Evolutionary conservation across 1,140 invertebrate genomes (phyloP).

Genomic region (Aphidius gifuensis): DNA sequence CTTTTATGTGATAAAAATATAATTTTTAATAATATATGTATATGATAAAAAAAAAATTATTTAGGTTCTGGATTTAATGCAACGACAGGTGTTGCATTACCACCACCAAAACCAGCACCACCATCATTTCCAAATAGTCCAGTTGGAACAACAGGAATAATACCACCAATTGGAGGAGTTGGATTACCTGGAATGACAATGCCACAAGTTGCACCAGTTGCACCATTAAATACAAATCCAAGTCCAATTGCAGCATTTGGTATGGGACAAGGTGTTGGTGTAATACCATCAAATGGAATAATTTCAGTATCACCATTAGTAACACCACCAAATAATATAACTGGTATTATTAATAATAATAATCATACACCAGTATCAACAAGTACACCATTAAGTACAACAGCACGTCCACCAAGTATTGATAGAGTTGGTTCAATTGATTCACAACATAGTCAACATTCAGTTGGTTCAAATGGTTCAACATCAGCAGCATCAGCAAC

Average conservation of each 20-base stretch:
- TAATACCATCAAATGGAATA: constrained; percentile 32
- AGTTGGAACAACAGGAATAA: constrained; percentile 28
- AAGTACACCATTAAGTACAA: constrained; percentile 52
- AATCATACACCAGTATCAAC: constrained; percentile 48
- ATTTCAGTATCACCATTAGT: constrained; percentile 30
- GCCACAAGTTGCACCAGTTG: constrained; percentile 40
- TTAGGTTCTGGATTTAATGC: constrained; percentile 45
- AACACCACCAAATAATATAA: constrained; percentile 16
- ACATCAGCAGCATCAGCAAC: constrained; percentile 35
- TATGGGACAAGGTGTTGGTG: constrained; percentile 37
- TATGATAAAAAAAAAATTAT: not conserved
- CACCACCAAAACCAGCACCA: constrained; percentile 48
- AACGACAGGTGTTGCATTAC: constrained; percentile 38
- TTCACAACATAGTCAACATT: constrained; percentile 49
- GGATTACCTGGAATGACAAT: constrained; percentile 26
- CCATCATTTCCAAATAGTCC: constrained; percentile 53
- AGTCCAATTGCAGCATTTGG: constrained; percentile 49
- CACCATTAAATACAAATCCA: constrained; percentile 46
- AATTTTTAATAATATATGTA: not conserved
- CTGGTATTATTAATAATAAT: not conserved
- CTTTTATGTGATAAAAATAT: not conserved
- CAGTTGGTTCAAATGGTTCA: constrained; percentile 35
- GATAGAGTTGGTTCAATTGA: constrained; percentile 52
- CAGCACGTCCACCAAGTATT: constrained; percentile 54
- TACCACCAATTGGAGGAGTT: constrained; percentile 32